phyloP scores from a whole-genome alignment of 2,797 vertebrate species.

The Gymnoscopelus braueri region DNA sequence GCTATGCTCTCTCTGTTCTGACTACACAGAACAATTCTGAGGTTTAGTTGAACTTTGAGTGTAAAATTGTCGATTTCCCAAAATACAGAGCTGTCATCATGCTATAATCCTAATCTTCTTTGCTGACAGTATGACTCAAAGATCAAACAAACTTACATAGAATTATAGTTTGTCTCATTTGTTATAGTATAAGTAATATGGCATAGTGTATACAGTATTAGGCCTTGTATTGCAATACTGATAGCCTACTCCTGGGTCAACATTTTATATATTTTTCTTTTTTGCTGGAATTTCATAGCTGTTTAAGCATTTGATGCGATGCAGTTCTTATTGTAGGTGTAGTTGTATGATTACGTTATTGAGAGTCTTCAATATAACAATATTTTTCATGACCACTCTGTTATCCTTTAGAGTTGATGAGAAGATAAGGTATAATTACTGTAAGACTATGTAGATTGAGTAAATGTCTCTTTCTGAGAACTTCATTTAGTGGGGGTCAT shows the following conservation, averaged over 20 bases:
- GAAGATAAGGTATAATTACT: too few species aligned
- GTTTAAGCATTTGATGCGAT: too few species aligned
- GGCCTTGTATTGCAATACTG: not conserved
- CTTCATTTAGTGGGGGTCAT: too few species aligned
- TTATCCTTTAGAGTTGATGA: too few species aligned
- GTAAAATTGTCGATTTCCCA: not conserved
- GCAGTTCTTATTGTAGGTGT: too few species aligned
- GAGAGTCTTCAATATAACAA: too few species aligned
- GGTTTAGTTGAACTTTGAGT: not conserved
- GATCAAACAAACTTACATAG: not conserved
- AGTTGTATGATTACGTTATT: too few species aligned
- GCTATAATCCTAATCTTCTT: constrained; percentile 6
- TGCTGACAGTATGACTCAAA: not conserved
- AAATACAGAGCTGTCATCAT: not conserved
- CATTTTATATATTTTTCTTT: not conserved
- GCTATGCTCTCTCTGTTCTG: constrained; percentile 15
- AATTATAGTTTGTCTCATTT: not conserved
- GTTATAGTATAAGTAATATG: not conserved
- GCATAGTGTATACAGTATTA: not conserved
- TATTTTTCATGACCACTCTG: too few species aligned
- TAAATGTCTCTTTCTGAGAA: too few species aligned
- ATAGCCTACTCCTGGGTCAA: not conserved
- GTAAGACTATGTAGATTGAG: too few species aligned
- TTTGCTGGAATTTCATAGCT: too few species aligned
- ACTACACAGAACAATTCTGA: not conserved